phyloP scores from a whole-genome alignment of 1,140 invertebrate genomes.

The Samia ricini region DNA sequence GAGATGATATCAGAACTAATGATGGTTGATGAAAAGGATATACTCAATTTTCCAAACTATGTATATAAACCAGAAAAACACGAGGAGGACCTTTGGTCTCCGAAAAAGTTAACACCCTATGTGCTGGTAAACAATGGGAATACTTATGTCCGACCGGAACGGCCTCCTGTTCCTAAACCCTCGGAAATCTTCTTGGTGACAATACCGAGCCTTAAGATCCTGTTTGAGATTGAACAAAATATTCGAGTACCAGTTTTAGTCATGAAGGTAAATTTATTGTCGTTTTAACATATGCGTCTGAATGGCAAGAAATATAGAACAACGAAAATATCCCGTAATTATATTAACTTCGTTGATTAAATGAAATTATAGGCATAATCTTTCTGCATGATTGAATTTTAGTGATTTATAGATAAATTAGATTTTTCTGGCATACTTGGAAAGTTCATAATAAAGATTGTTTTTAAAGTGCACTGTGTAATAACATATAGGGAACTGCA shows the following conservation, averaged over 20 bases:
- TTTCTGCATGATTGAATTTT: no score
- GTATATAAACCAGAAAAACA: slow-evolving; percentile 54
- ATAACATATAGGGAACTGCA: no score
- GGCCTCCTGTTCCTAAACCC: slow-evolving; percentile 46
- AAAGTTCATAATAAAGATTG: no score
- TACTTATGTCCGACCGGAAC: slow-evolving; percentile 58
- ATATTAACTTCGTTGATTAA: no score
- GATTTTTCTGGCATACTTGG: no score
- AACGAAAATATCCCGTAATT: no score
- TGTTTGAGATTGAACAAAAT: slow-evolving; percentile 80
- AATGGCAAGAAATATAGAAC: no score
- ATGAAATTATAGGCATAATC: no score
- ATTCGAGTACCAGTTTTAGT: slow-evolving; percentile 64
- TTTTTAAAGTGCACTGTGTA: no score
- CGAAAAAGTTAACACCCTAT: slow-evolving; percentile 79
- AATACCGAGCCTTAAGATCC: slow-evolving; percentile 77
- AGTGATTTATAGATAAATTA: no score
- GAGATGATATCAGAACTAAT: slow-evolving; percentile 78
- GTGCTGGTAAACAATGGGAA: slow-evolving; percentile 48
- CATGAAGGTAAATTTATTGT: slow-evolving; percentile 46
- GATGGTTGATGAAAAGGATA: slow-evolving; percentile 71
- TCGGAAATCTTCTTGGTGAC: slow-evolving; percentile 76
- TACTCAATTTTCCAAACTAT: slow-evolving; percentile 60
- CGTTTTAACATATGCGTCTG: no score
- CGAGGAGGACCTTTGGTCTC: slow-evolving; percentile 85